Base-by-base conservation (phyloP, 2,113 vertebrate genomes). In the Synodontis membranacea region DNA sequence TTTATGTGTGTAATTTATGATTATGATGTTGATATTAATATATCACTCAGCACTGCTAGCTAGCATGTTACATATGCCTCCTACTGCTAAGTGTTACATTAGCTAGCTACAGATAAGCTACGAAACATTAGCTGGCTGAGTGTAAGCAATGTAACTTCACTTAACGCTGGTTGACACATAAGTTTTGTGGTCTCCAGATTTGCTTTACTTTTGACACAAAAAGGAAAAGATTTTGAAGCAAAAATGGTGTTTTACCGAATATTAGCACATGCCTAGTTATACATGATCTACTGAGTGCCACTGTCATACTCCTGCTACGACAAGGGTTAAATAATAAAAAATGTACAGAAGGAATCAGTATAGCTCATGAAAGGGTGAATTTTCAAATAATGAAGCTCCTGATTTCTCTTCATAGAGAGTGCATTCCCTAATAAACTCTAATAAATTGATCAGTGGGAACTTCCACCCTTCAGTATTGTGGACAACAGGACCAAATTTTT, bases 331-430 rank as follows among this genome's bases (percentile, higher is more conserved):
- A 28, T 37, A 54, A 37, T 56, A 31, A 23, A 37, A 37, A 5
- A 25, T 25, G 19, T 64, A 79, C 31, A 52, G 60, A 52, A 11
- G 2, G 9, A 52, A n/a, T 54, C n/a, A 14, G 25, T 84, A 44
- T 54, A 54, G 62, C 80, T 52, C 52, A 64, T 82, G n/a, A 80
- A 80, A 78, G n/a, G 48, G 34, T 92, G 93, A 95, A 93, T 95
- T 46, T 66, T 60, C 42, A 92, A 95, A 66, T 94, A 91, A 93
- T 91, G 91, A 93, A 60, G 78, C 80, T 66, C 23, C 14, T 42
- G 46, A 86, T 79, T 52, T 37, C 31, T 58, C 62, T 78, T 84
- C 72, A 84, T 72, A 2, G 82, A 42, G 74, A 37, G 76, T 23
- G 56, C 34, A 39, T 84, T 83, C n/a, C 68, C 28, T 21, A 46